Evolutionary conservation across 1,140 invertebrate genomes (phyloP).

Genomic region (Meloidogyne chitwoodi): DNA sequence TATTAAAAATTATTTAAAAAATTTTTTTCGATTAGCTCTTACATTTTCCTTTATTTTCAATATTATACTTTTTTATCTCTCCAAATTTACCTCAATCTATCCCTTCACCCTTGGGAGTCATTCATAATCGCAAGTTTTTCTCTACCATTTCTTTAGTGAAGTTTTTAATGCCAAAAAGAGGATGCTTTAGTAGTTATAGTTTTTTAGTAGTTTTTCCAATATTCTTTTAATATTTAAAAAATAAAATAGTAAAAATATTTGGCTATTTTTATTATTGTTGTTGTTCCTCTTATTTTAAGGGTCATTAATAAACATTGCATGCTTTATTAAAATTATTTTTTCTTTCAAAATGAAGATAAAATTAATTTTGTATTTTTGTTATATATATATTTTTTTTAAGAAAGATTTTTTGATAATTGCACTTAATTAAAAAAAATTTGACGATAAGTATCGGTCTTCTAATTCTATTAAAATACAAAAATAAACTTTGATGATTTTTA

Average conservation of each 20-base stretch:
- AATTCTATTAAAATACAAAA: too few relatives aligned
- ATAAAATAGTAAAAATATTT: background rate
- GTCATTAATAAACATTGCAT: background rate
- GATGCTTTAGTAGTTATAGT: background rate
- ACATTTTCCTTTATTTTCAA: background rate
- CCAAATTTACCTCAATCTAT: background rate
- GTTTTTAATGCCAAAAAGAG: background rate
- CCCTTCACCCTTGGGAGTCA: background rate
- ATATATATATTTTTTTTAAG: background rate
- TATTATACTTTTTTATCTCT: background rate
- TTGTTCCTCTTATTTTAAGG: background rate
- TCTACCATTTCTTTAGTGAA: background rate
- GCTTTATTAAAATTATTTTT: background rate
- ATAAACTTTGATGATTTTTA: too few relatives aligned
- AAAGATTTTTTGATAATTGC: too few relatives aligned
- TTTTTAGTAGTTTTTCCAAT: background rate
- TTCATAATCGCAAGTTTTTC: background rate
- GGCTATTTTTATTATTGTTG: background rate
- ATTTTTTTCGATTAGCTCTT: too few relatives aligned
- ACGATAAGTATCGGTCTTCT: too few relatives aligned
- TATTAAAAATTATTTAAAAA: too few relatives aligned
- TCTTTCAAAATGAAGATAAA: background rate
- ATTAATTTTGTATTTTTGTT: background rate
- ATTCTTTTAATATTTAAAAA: background rate
- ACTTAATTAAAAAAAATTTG: too few relatives aligned